These are phyloP conservation scores for Herminia tarsipennalis DNA, from an alignment of 2,888 invertebrate species.

Conservation along the genomic window DNA sequence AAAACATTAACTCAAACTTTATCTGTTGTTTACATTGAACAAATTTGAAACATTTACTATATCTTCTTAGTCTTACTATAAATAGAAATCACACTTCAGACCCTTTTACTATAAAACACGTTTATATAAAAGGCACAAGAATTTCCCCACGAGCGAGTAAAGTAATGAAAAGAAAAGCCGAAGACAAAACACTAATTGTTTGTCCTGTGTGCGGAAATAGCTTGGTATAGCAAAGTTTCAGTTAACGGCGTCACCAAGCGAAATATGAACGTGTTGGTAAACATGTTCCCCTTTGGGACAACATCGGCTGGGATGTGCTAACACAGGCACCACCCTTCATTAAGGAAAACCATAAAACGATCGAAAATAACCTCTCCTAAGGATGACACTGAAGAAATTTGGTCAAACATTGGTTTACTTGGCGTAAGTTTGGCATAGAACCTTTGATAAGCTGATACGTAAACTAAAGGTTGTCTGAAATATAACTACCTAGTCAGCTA, in stretches of 20 bases:
- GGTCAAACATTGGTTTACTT: slow-evolving; percentile 22
- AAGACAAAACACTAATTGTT: slow-evolving; percentile 49
- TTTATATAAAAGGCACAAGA: too few species aligned
- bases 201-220: slow-evolving; percentile 53
- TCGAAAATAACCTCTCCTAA: slow-evolving; percentile 60
- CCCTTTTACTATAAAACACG: too few species aligned
- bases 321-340: slow-evolving; percentile 63
- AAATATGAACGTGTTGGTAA: slow-evolving; percentile 69
- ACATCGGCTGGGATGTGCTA: slow-evolving; percentile 59
- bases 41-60: too few species aligned
- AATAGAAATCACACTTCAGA: too few species aligned
- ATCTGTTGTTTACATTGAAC: too few species aligned
- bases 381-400: slow-evolving; percentile 42
- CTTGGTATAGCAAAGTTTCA: slow-evolving; percentile 60
- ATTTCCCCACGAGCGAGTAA: background rate
- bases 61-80: too few species aligned
- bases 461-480: too few species aligned
- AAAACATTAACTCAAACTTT: too few species aligned
- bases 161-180: slow-evolving; percentile 30
- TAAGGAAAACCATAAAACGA: slow-evolving; percentile 72
- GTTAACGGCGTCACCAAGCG: slow-evolving; percentile 55
- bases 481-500: too few species aligned
- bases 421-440: too few species aligned
- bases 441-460: too few species aligned
- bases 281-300: slow-evolving; percentile 67